These are phyloP conservation scores for Epinephelus moara DNA, from an alignment of 2,113 vertebrate species.

Conservation along the genomic window DNA sequence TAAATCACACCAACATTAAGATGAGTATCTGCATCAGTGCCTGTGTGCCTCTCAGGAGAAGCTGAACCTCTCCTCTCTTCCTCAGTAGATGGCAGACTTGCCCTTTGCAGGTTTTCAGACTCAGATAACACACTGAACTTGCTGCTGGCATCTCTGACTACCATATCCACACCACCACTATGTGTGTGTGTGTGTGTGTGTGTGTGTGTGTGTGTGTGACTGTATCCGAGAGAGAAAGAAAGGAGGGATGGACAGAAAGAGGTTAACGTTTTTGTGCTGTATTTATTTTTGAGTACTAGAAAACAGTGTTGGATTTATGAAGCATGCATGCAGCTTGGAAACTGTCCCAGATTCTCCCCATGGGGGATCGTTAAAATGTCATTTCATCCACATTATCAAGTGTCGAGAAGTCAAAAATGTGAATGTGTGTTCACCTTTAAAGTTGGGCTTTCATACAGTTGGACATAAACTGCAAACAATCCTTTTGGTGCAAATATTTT, in stretches of 20 bases:
- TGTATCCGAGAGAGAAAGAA: conserved; percentile 10
- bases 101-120: conserved; percentile 23
- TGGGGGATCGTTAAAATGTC: conserved; percentile 15
- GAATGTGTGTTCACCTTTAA: neutral
- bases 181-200: neutral
- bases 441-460: neutral
- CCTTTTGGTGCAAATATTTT: neutral
- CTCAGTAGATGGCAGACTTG: conserved; percentile 77
- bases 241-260: neutral
- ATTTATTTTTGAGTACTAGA: conserved; percentile 19
- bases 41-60: neutral
- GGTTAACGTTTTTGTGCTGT: neutral
- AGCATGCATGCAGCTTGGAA: conserved; percentile 24
- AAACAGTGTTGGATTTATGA: conserved; percentile 36
- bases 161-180: conserved; percentile 12
- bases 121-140: conserved; percentile 1
- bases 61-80: neutral
- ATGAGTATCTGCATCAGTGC: neutral
- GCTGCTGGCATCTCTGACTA: conserved; percentile 26
- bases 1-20: neutral
- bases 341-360: conserved; percentile 1
- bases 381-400: conserved; percentile 13
- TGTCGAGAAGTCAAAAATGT: neutral
- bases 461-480: neutral
- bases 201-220: neutral